Conservation (phyloP, 2,113 vertebrate species). For the Channa argus region DNA sequence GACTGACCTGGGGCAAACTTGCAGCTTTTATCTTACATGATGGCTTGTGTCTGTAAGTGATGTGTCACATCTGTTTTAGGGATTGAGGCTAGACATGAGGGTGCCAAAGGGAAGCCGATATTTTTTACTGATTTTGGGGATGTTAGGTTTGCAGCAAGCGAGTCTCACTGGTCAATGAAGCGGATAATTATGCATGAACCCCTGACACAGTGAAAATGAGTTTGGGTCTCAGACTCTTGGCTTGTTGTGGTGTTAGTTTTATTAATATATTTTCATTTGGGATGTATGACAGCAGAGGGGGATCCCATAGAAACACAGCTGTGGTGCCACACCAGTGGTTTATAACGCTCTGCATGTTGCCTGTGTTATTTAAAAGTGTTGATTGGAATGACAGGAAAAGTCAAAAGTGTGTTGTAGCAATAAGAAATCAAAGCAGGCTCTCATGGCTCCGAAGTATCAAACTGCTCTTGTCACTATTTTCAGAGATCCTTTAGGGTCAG, state of each 20-base stretch:
- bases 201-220: constrained; percentile 73
- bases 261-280: constrained; percentile 70
- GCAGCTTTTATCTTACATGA: constrained; percentile 52
- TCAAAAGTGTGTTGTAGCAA: constrained; percentile 27
- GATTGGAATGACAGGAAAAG: constrained; percentile 55
- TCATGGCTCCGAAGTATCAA: constrained; percentile 35
- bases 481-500: constrained; percentile 55
- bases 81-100: constrained; percentile 31
- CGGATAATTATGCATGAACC: constrained; percentile 76
- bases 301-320: constrained; percentile 46
- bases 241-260: constrained; percentile 65
- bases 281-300: constrained; percentile 48
- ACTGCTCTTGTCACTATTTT: constrained; percentile 51
- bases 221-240: constrained; percentile 64
- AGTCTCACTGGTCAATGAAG: constrained; percentile 66
- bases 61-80: constrained; percentile 56
- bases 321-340: constrained; percentile 35
- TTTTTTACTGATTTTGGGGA: constrained; percentile 55
- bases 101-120: constrained; percentile 42
- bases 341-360: constrained; percentile 37
- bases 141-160: constrained; percentile 52
- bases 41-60: constrained; percentile 36
- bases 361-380: constrained; percentile 47
- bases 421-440: constrained; percentile 32
- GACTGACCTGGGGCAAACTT: constrained; percentile 53